Evolutionary conservation across 2,888 invertebrate species (phyloP), one percentile per base, ranked within the genome.

Genomic region (Mythimna pallens): DNA sequence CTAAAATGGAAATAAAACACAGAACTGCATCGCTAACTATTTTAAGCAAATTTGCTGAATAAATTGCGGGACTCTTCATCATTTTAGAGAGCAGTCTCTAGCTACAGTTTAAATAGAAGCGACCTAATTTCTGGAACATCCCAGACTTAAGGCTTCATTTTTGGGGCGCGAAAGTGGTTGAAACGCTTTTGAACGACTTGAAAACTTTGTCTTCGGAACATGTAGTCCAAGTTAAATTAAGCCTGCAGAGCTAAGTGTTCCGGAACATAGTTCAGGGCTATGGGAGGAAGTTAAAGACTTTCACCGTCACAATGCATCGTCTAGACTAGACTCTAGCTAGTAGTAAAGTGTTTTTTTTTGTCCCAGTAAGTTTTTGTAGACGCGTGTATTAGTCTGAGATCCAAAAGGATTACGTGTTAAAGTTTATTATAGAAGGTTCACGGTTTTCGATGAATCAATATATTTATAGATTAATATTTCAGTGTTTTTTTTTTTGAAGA

Each of bases 141-240:
- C 55, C 52, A 40, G n/a, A 66, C 58, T 58, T 65, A 63, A 58
- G 7, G 1, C 34, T 73, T 52, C 40, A 65, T 67, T 68, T 78
- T 69, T 63, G 68, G 62, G 40, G 30, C 34, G 58, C 25, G 14
- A 61, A 65, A 80, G 65, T 80, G 43, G 70, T 75, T 62, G 30
- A 67, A 52, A 58, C 40, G 54, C 34, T 76, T 65, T 36, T 50
- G 57, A 58, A 65, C 20, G 25, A 65, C 76, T 80, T 65, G 25
- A 67, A 76, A 71, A 76, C 76, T 76, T 80, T 43, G 34, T 5
- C 59, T 61, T 36, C 12, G 9, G 57, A 58, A 66, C 65, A 55
- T 62, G 70, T 62, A 62, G 65, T 57, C 22, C 9, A 54, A 80
- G 70, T 80, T 70, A 67, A 67, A 70, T 67, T 65, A 70, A 57